Evolutionary conservation across 2,113 vertebrate genomes (phyloP).

Genomic region (Cyprinodon tularosa): DNA sequence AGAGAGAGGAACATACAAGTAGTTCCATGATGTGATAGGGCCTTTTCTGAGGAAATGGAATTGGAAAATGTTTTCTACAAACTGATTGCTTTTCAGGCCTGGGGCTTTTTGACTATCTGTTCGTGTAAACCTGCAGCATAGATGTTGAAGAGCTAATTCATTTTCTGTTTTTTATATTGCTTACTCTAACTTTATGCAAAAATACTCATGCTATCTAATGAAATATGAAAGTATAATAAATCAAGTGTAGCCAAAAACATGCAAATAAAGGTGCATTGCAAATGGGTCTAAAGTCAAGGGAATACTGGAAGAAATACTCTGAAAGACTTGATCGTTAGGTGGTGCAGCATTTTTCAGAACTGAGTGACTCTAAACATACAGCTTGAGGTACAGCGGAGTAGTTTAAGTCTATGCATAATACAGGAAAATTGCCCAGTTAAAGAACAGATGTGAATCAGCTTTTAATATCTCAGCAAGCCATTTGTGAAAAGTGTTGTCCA

Average conservation of each 20-base stretch:
- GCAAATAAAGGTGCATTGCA: no score
- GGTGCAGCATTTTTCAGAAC: background rate
- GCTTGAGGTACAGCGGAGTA: no score
- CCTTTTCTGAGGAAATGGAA: conserved; percentile 65
- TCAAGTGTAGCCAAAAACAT: no score
- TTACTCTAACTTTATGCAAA: background rate
- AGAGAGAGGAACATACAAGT: conserved; percentile 22
- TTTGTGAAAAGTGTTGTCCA: background rate
- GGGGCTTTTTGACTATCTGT: conserved; percentile 19
- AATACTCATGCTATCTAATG: no score
- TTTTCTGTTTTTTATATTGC: background rate
- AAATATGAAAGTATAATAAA: no score
- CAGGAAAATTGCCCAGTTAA: background rate
- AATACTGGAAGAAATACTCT: background rate
- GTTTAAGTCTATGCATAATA: no score
- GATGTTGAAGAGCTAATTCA: conserved; percentile 7
- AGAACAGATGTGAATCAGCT: background rate
- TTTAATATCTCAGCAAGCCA: background rate
- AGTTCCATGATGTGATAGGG: conserved; percentile 46
- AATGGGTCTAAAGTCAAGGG: no score
- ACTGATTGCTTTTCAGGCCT: conserved; percentile 40
- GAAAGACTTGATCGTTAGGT: no score
- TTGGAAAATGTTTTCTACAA: conserved; percentile 44
- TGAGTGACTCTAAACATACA: no score
- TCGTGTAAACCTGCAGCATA: conserved; percentile 38